Base-by-base conservation (phyloP, 2,888 invertebrate genomes). In the Harpagoxenus sublaevis region DNA sequence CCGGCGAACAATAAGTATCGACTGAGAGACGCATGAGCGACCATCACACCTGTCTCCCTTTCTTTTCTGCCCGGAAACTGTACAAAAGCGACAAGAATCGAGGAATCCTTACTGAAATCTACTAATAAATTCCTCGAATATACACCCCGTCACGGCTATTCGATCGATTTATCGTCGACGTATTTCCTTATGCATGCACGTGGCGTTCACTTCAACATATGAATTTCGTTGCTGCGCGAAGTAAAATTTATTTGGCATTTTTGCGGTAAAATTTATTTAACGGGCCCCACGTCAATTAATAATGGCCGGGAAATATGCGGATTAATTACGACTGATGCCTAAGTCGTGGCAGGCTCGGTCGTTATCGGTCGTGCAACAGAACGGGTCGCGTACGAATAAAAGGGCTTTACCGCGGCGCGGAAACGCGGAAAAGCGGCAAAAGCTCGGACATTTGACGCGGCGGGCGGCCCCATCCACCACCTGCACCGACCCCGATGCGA, bases 301-400 rank as follows among this genome's bases (percentile, higher is more conserved):
- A 75, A 77, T 48, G 23, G 48, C 57, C 39, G 57, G 35, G 66
- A 53, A 78, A 83, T 57, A 35, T 18, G 48, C 73, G 73, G 39
- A 73, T 81, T 81, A 81, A 81, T 81, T 81, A 73, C 78, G 55
- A 78, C 60, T 48, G 57, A 81, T 81, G 79, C 73, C 79, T 86
- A 88, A 89, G 86, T 89, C 73, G 75, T 10, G 39, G 48, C 28
- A 48, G 73, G 23, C 45, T 55, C 39, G 79, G 83, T 89, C 87
- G 89, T 83, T 84, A 88, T 86, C 63, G 86, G 79, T 23, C 63
- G 78, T 65, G 86, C 84, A 71, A 88, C 84, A 84, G 89, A 86
- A 89, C 89, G 86, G 84, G 87, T 87, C 71, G 87, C 83, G 87
- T 88, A 87, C 90, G 89, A 88, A 86, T 75, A 86, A 86, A 91